Evolutionary conservation across 2,888 invertebrate species (phyloP).

Genomic region (Hirtodrosophila histrioides): DNA sequence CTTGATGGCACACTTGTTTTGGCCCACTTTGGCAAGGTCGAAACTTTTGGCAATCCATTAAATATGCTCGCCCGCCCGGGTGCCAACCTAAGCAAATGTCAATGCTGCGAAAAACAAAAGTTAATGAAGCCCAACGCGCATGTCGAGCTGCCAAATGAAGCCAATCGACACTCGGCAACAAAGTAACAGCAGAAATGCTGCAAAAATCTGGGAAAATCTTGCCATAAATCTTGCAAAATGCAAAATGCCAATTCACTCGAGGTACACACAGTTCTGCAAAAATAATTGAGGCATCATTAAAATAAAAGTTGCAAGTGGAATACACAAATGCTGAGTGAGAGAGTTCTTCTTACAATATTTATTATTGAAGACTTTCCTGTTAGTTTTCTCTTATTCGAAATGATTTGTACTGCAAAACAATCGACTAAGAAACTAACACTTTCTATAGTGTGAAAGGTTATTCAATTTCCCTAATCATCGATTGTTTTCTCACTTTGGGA

Average conservation of each 20-base stretch:
- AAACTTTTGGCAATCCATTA: slow-evolving; percentile 65
- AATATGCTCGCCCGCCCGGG: slow-evolving; percentile 50
- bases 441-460: no score
- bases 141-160: slow-evolving; percentile 67
- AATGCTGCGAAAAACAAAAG: slow-evolving; percentile 45
- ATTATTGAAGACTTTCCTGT: no score
- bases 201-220: slow-evolving; percentile 16
- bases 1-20: slow-evolving; percentile 31
- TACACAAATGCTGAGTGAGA: no score
- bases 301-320: slow-evolving; percentile 7
- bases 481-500: no score
- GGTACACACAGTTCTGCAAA: no score
- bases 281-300: slow-evolving; percentile 12
- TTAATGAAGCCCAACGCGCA: slow-evolving; percentile 75
- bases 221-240: slow-evolving; percentile 8
- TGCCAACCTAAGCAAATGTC: slow-evolving; percentile 48
- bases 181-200: not conserved
- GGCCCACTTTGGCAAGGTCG: slow-evolving; percentile 19
- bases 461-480: no score
- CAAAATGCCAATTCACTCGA: slow-evolving; percentile 3
- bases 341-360: no score
- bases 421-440: no score
- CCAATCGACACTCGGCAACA: slow-evolving; percentile 54
- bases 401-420: no score
- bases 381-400: no score